Conservation (phyloP, 2,113 vertebrate species). For the Sturnira hondurensis region DNA sequence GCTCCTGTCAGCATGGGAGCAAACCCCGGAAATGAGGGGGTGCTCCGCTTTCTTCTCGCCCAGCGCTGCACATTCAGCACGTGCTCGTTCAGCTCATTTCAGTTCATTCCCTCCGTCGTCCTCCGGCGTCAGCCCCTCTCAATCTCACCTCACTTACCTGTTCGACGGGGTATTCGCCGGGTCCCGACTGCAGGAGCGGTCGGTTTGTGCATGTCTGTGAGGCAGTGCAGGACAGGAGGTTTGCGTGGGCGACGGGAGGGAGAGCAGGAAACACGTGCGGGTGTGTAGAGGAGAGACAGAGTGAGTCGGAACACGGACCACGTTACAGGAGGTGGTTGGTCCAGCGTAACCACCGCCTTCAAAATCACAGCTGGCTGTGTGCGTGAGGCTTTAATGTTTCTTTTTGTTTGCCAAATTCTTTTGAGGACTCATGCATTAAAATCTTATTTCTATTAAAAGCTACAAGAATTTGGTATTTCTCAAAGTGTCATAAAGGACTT, state of each 20-base stretch:
- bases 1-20: not conserved
- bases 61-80: not conserved
- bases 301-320: not conserved
- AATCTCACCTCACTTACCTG: not conserved
- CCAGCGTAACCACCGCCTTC: not conserved
- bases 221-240: not conserved
- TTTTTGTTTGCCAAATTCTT: conserved; percentile 25
- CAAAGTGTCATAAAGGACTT: conserved; percentile 80
- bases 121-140: not conserved
- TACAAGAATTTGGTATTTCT: conserved; percentile 88
- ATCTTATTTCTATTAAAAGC: conserved; percentile 79
- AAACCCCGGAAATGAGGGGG: not conserved
- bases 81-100: not conserved
- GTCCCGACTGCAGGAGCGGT: not conserved
- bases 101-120: not conserved
- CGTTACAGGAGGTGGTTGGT: not conserved
- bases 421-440: conserved; percentile 35
- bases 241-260: not conserved
- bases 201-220: not conserved
- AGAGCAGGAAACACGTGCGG: not conserved
- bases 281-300: not conserved
- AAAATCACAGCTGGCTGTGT: not conserved
- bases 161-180: not conserved
- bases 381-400: not conserved
- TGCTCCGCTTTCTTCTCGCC: not conserved